Evolutionary conservation across 2,113 vertebrate species (phyloP), one percentile per base, ranked within the genome.

Genomic region (Phylloscopus whistleri): DNA sequence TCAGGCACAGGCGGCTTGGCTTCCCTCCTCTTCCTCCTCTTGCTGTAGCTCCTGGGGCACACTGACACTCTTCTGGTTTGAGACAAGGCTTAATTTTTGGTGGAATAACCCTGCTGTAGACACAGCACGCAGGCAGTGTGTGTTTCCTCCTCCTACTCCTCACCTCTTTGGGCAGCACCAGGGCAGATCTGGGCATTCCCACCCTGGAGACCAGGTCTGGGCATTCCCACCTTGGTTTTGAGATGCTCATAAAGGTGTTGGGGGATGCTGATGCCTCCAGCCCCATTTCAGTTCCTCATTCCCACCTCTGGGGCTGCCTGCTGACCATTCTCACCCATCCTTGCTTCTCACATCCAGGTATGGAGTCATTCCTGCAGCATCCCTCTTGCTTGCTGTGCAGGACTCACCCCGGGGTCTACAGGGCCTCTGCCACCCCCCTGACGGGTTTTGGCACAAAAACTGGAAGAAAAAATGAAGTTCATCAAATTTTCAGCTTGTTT

Each of bases 111-210:
- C 39, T 43, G 30, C 48, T 55, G 46, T n/a, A 35, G 35, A 18
- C 26, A n/a, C 3, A 21, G 16, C 17, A n/a, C 0, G 0, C 11
- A 31, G n/a, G 10, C 12, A 68, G 10, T 0, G 3, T 30, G 41
- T 22, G 16, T 39, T 83, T 56, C 4, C 23, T 84, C 10, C 53
- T 83, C 39, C 26, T 16, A 10, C 18, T 2, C 14, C 16, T 60
- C 64, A 28, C 6, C 3, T 17, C 30, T 69, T 8, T 18, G 30
- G 37, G 41, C 26, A 43, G 35, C 31, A 43, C 3, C 62, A 37
- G 30, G 13, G 35, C 31, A 53, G 37, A 33, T 31, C 27, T 60
- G 24, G 14, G 19, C 35, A 26, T 13, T 69, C 64, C 18, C 28
- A 14, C 9, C 43, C 23, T 16, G 27, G 58, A 79, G 4, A 31